Base-by-base conservation (phyloP, 2,797 vertebrate genomes). In the Myripristis murdjan region DNA sequence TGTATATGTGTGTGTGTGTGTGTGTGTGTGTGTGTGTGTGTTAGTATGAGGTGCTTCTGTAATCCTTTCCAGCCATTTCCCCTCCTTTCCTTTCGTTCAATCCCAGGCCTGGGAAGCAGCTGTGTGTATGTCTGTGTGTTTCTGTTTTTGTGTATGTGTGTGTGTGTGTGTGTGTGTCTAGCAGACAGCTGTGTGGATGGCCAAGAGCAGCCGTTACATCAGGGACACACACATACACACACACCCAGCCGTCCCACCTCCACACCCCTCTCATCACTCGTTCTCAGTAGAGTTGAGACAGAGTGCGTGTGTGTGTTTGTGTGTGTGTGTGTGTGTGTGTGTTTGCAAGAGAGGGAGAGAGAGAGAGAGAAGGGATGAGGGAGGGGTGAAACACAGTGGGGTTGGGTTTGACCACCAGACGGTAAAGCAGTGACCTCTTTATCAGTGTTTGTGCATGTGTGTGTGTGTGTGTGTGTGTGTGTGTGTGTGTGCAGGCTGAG, bases 121-220 rank as follows among this genome's bases (percentile, higher is more conserved):
- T 79, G 81, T 58, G 57, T 44, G 22, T 24, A 15, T 31, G 31
- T 62, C 65, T 20, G 69, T 87, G 82, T 82, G 55, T 58, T 57
- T 44, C 22, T 24, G 15, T 35, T 31, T 35, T 28, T 47, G 23
- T 51, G 37, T 18, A 46, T 18, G 79, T 46, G 75, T 57, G 26
- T 79, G 58, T 86, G 72, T 71, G 78, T 71, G 71, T 56, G 74
- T 73, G 79, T 79, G 81, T 78, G 81, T 84, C 67, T 70, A 59
- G 57, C 82, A 89, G 91, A 94, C 94, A 95, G 93, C 94, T 95
- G 94, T 89, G 76, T 82, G 85, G 91, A 93, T 51, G 91, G 88
- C 84, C 79, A 71, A 63, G 83, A 94, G 91, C 92, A 93, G 92
- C 91, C 91, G 91, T 89, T 91, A 91, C 79, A 89, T 77, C 91